phyloP scores from a whole-genome alignment of 2,113 vertebrate species.

The Hyperopisus bebe region DNA sequence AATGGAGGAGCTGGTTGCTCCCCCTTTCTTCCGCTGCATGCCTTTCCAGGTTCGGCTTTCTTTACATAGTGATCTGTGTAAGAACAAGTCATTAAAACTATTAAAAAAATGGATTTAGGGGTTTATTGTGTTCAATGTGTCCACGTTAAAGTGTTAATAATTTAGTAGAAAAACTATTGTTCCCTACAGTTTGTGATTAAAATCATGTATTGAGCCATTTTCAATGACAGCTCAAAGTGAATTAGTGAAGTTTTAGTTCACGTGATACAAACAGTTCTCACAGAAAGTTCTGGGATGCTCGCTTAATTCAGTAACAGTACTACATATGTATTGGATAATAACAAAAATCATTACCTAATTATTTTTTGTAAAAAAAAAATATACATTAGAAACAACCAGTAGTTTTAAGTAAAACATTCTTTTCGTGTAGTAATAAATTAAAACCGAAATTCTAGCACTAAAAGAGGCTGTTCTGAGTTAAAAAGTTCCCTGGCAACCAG shows the following conservation, averaged over 20 bases:
- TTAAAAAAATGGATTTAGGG: neutral
- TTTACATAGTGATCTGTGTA: neutral
- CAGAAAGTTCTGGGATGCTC: neutral
- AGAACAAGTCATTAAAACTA: neutral
- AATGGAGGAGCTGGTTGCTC: slow-evolving; percentile 30
- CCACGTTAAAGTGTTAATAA: neutral
- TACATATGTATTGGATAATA: neutral
- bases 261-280: neutral
- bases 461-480: neutral
- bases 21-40: slow-evolving; percentile 46
- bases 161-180: neutral
- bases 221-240: too few species aligned
- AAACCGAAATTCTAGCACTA: neutral
- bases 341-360: neutral
- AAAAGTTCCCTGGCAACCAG: neutral
- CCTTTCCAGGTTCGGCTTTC: slow-evolving; percentile 49
- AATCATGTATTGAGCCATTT: too few species aligned
- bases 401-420: neutral
- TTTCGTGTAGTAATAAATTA: neutral
- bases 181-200: neutral
- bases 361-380: neutral
- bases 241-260: too few species aligned
- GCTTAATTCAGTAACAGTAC: neutral
- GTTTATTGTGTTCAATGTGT: neutral
- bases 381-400: neutral